Percentiles rank a stretch among this genome's conserved stretches.
Evolutionary conservation across 2,797 vertebrate species (phyloP).

Genomic region (Pampus argenteus): DNA sequence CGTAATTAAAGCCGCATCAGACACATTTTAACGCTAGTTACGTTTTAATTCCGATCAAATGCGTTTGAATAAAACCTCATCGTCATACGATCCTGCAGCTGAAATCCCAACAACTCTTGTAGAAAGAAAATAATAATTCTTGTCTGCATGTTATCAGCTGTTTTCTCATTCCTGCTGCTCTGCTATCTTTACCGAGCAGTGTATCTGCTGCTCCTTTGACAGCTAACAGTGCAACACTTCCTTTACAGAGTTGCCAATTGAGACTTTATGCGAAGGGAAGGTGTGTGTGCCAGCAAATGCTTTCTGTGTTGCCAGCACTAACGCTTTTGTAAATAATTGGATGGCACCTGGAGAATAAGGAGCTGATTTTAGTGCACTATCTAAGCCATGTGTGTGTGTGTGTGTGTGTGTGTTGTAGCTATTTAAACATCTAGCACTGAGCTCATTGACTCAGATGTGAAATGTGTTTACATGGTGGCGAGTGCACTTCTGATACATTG

Average conservation of each 20-base stretch:
- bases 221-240: constrained; percentile 55
- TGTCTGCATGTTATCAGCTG: constrained; percentile 49
- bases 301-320: constrained; percentile 43
- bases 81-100: constrained; percentile 29
- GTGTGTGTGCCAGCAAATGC: constrained; percentile 47
- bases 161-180: constrained; percentile 51
- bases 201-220: constrained; percentile 51
- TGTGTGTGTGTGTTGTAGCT: too few relatives aligned
- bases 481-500: constrained; percentile 10
- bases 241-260: constrained; percentile 50
- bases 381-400: constrained; percentile 33
- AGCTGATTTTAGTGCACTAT: constrained; percentile 34
- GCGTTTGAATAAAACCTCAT: constrained; percentile 18
- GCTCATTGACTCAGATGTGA: constrained; percentile 24
- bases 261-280: constrained; percentile 39
- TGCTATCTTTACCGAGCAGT: constrained; percentile 40
- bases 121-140: constrained; percentile 36
- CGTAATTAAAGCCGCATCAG: constrained; percentile 39
- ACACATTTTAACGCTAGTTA: constrained; percentile 24
- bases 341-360: constrained; percentile 31
- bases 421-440: constrained; percentile 28
- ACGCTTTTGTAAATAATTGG: constrained; percentile 29
- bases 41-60: constrained; percentile 47
- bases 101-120: constrained; percentile 26
- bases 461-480: constrained; percentile 16